A percentile compares a stretch with the other conserved stretches of the same genome.
Conservation (phyloP, 2,797 vertebrate species). For the Sebastes miniatus region DNA sequence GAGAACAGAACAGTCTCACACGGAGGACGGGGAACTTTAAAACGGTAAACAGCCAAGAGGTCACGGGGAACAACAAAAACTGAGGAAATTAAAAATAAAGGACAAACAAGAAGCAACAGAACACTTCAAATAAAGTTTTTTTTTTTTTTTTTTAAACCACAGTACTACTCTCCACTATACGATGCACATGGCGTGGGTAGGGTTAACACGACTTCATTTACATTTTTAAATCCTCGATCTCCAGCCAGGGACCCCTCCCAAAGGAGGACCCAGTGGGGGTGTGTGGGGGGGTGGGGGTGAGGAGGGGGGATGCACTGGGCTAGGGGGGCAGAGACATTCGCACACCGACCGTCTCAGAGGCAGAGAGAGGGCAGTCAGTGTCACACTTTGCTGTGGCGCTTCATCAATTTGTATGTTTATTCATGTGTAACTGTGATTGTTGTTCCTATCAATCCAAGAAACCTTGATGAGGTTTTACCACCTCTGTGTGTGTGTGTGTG, state of each 20-base stretch:
- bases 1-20: constrained; percentile 70
- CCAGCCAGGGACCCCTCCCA: constrained; percentile 88
- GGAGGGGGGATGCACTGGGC: constrained; percentile 82
- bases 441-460: constrained; percentile 13
- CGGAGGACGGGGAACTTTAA: constrained; percentile 42
- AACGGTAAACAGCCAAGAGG: constrained; percentile 52
- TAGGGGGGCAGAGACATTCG: constrained; percentile 84
- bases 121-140: constrained; percentile 55
- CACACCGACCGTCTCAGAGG: constrained; percentile 70
- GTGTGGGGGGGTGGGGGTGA: constrained; percentile 35
- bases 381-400: background rate
- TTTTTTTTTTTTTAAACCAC: constrained; percentile 57
- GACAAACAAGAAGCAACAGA: constrained; percentile 65
- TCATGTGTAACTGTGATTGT: constrained; percentile 19
- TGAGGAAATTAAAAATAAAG: constrained; percentile 43
- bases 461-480: constrained; percentile 4
- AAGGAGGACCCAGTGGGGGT: constrained; percentile 83
- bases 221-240: constrained; percentile 76
- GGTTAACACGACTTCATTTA: constrained; percentile 83
- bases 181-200: constrained; percentile 82
- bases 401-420: background rate
- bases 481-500: background rate
- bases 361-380: constrained; percentile 57
- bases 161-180: constrained; percentile 83
- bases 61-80: constrained; percentile 33